Base-by-base conservation (phyloP, 2,888 invertebrate genomes). In the Harpalus rufipes region DNA sequence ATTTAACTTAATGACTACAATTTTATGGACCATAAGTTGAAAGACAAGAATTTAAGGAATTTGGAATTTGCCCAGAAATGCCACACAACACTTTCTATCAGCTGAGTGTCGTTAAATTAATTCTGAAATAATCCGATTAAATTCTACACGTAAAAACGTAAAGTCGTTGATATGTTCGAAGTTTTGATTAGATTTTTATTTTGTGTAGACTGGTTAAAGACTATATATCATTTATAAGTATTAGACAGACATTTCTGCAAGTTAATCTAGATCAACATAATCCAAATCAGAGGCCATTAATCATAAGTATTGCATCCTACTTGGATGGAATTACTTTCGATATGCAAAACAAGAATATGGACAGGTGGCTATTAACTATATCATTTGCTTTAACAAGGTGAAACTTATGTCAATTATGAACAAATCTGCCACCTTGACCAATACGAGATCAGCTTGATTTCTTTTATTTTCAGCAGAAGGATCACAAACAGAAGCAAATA, bases 51-150 rank as follows among this genome's bases (percentile, higher is more conserved):
- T 74, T 14, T 16, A 18, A 44, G 12, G 72, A 41, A 74, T 44
- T 44, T 74, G 72, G 44, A 74, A 21, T 16, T 74, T 74, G 72
- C 14, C 44, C 44, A 74, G 18, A 74, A 51, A 74, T 74, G 44
- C 44, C 44, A 39, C 32, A 68, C 32, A 68, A 68, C 41, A 39
- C 68, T 74, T 74, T 44, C 44, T 39, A 32, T 7, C 32, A 68
- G 39, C 39, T 12, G 44, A 44, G 41, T 74, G 72, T 74, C 72
- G 18, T 74, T 74, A 74, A 74, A 74, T 74, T 74, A 44, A 74
- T 74, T 74, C 72, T 74, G 44, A 74, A 44, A 74, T 74, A 74
- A 74, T 74, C 72, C 44, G 72, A 44, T 74, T 74, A 74, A 18
- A 41, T 44, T 74, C 72, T 74, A 44, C 14, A 68, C 16, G n/a